Percentiles rank a stretch among this genome's conserved stretches.
Conservation (phyloP, 2,113 vertebrate genomes). For the Anas platyrhynchos region DNA sequence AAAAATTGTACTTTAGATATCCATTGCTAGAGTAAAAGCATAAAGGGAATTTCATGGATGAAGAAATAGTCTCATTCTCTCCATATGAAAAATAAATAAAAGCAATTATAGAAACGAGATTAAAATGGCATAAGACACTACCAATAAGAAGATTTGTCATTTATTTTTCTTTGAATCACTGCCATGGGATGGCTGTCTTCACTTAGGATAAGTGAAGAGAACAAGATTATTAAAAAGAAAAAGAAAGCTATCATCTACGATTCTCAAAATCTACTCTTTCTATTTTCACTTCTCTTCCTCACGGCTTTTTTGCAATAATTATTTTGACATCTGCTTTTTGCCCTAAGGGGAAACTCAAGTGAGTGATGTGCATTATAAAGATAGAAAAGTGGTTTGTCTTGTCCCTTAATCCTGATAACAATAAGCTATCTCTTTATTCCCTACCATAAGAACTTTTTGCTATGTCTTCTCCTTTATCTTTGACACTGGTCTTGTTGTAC, state of each 20-base stretch:
- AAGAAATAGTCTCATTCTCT: background rate
- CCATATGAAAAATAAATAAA: background rate
- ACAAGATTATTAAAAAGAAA: background rate
- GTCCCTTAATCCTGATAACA: background rate
- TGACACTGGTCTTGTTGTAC: background rate
- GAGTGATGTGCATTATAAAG: conserved; percentile 11
- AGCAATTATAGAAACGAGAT: background rate
- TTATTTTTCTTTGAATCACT: background rate
- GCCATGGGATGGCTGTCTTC: background rate
- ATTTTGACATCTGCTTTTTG: background rate
- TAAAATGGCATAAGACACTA: background rate
- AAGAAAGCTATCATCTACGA: background rate
- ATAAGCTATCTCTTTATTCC: background rate
- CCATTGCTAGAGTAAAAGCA: background rate
- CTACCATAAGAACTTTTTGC: background rate
- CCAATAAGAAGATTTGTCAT: background rate
- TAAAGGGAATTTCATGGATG: background rate
- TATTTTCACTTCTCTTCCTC: background rate
- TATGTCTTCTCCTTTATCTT: background rate
- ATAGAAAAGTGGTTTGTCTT: background rate
- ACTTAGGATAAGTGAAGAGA: background rate
- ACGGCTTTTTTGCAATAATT: background rate
- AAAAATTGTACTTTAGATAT: background rate
- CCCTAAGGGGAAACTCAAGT: background rate
- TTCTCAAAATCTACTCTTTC: background rate